Evolutionary conservation across 1,140 invertebrate species (phyloP).

Genomic region (Dryas iulia): DNA sequence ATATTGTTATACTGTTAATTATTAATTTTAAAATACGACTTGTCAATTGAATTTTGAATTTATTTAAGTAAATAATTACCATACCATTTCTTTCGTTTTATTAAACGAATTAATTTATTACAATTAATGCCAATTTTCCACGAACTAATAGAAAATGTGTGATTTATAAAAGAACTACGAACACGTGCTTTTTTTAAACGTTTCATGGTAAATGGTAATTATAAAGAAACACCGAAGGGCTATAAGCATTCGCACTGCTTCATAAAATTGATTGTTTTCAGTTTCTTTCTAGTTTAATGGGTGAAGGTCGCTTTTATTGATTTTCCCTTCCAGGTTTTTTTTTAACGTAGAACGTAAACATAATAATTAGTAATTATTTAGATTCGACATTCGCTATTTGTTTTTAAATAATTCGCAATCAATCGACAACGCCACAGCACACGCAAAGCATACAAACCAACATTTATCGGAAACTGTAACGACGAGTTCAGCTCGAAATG

Average conservation of each 20-base stretch:
- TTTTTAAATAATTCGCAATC: constrained; percentile 19
- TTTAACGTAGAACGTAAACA: constrained; percentile 7
- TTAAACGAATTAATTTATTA: too few species aligned
- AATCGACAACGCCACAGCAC: constrained; percentile 15
- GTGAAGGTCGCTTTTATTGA: constrained; percentile 24
- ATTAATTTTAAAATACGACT: too few species aligned
- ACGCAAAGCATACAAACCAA: constrained; percentile 21
- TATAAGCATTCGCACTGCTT: constrained; percentile 26
- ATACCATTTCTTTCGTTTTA: too few species aligned
- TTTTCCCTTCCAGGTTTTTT: constrained; percentile 19
- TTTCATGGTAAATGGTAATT: not conserved
- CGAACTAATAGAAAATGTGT: too few species aligned
- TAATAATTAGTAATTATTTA: constrained; percentile 3
- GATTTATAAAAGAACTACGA: not conserved
- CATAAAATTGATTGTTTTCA: constrained; percentile 16
- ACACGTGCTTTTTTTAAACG: not conserved
- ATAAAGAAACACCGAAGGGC: not conserved
- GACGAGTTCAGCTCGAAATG: not conserved
- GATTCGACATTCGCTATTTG: constrained; percentile 16
- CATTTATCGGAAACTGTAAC: not conserved
- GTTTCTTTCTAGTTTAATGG: constrained; percentile 23
- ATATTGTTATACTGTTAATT: not conserved
- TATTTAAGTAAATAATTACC: too few species aligned
- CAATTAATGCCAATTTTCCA: not conserved
- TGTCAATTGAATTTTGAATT: too few species aligned